Percentiles rank a stretch among this genome's conserved stretches.
phyloP scores from a whole-genome alignment of 1,140 invertebrate species.

The Drosophila athabasca region DNA sequence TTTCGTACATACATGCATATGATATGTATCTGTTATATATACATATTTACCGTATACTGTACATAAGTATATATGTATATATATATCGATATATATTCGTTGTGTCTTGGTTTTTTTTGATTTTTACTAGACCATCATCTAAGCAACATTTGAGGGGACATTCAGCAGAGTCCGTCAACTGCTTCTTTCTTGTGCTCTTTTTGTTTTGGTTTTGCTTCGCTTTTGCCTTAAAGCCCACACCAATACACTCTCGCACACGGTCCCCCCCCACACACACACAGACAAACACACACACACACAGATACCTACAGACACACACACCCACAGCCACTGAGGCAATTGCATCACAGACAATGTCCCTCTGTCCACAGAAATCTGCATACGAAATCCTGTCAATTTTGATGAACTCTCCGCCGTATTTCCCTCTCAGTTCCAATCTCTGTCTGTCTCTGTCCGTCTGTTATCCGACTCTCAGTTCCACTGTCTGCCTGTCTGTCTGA shows the following conservation, averaged over 20 bases:
- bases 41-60: no score
- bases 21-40: slow-evolving; percentile 33
- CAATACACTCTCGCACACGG: slow-evolving; percentile 36
- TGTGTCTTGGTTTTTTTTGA: slow-evolving; percentile 15
- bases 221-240: slow-evolving; percentile 56
- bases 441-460: no score
- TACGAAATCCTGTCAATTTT: no score
- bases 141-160: not conserved
- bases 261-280: slow-evolving; percentile 7
- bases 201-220: slow-evolving; percentile 53
- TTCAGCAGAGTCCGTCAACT: no score
- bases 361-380: no score
- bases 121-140: slow-evolving; percentile 1
- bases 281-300: slow-evolving; percentile 10
- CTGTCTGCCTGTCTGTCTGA: no score
- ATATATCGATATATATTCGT: slow-evolving; percentile 10
- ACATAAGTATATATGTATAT: slow-evolving; percentile 8
- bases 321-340: no score
- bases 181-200: slow-evolving; percentile 29
- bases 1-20: slow-evolving; percentile 29
- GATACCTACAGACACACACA: no score
- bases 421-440: no score
- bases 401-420: no score
- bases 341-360: no score
- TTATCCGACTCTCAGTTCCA: no score